A percentile compares a stretch with the other conserved stretches of the same genome.
Evolutionary conservation across 2,113 vertebrate species (phyloP).

Genomic region (Serinus canaria): DNA sequence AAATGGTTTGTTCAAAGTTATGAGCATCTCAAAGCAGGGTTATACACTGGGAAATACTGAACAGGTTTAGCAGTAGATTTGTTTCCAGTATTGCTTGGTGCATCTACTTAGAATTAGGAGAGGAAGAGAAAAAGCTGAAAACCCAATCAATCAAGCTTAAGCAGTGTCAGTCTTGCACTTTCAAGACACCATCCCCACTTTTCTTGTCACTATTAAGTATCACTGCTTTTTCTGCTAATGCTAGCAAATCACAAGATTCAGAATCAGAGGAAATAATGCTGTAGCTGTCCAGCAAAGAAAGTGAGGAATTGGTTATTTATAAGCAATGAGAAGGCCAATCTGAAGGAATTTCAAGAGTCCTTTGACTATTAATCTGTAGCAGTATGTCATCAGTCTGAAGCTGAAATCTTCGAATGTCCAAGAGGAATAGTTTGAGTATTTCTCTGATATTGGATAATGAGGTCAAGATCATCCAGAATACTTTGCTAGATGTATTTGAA

Average conservation of each 20-base stretch:
- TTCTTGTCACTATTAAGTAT: not conserved
- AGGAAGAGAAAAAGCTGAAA: not conserved
- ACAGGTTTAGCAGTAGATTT: not conserved
- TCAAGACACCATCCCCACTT: not conserved
- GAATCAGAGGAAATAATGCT: not conserved
- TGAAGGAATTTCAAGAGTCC: not conserved
- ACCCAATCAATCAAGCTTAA: not conserved
- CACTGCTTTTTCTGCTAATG: not conserved
- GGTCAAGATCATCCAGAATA: not conserved
- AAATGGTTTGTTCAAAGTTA: not conserved
- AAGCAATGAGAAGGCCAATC: not conserved
- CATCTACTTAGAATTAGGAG: not conserved
- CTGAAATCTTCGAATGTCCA: not conserved
- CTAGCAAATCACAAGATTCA: not conserved
- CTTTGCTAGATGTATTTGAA: not conserved
- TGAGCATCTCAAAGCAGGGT: not conserved
- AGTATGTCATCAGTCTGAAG: not conserved
- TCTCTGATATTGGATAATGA: not conserved
- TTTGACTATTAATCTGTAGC: not conserved
- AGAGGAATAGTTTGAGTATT: not conserved
- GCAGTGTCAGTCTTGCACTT: not conserved
- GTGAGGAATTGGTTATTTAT: not conserved
- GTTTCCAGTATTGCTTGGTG: not conserved
- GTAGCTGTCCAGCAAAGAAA: not conserved
- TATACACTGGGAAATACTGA: not conserved